Conservation (phyloP, 2,797 vertebrate genomes). For the Gobionotothen gibberifrons region DNA sequence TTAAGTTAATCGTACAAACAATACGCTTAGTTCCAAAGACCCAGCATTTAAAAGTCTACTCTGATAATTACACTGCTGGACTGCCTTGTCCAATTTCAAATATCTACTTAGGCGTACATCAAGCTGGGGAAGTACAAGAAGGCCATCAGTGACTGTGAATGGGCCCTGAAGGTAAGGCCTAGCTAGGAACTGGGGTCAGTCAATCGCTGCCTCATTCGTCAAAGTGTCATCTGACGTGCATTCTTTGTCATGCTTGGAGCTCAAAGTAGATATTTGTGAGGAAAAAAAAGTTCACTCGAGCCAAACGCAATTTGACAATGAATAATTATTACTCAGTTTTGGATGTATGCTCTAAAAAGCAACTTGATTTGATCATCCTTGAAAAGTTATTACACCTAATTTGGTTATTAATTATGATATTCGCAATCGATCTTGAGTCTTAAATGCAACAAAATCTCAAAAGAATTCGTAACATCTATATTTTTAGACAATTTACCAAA, state of each 20-base stretch:
- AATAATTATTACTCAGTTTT: constrained; percentile 11
- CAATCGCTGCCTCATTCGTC: constrained; percentile 48
- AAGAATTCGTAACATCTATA: no score
- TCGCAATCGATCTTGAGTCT: no score
- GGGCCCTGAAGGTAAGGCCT: constrained; percentile 92
- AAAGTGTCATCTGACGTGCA: constrained; percentile 37
- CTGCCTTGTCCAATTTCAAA: no score
- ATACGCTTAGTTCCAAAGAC: not conserved
- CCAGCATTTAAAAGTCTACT: not conserved
- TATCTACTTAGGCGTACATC: constrained; percentile 85
- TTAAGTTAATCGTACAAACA: constrained; percentile 9
- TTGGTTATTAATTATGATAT: no score
- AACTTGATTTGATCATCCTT: not conserved
- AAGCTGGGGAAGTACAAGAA: constrained; percentile 88
- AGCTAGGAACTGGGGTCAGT: constrained; percentile 28
- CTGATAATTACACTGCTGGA: not conserved
- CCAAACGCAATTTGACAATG: not conserved
- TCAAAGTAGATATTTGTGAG: constrained; percentile 23
- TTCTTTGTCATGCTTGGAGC: constrained; percentile 22
- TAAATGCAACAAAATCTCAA: no score
- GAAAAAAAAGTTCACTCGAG: constrained; percentile 5
- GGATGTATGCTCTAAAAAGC: not conserved
- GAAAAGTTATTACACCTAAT: no score
- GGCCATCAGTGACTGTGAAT: constrained; percentile 91
- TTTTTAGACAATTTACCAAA: no score